phyloP scores from a whole-genome alignment of 2,888 invertebrate genomes.

The Syrphus vitripennis region DNA sequence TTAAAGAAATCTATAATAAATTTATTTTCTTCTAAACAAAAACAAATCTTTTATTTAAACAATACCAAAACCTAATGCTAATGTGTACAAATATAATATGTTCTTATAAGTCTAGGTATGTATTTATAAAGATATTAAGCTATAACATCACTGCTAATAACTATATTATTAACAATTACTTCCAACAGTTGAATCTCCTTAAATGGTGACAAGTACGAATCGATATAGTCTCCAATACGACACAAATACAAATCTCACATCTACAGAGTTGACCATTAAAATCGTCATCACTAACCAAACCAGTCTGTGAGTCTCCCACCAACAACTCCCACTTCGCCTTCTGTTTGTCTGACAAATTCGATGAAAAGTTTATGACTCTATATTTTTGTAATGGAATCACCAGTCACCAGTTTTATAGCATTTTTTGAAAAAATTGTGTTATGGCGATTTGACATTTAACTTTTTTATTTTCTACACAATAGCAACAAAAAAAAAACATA shows the following conservation, averaged over 20 bases:
- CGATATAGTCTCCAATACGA: background rate
- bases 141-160: background rate
- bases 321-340: background rate
- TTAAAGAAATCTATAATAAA: no score
- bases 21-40: no score
- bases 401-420: background rate
- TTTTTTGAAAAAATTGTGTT: background rate
- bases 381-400: no score
- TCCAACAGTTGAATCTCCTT: background rate
- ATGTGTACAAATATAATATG: no score
- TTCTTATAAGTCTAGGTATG: no score
- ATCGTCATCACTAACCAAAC: background rate
- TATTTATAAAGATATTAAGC: no score
- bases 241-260: background rate
- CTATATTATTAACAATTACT: background rate
- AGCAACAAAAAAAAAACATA: background rate
- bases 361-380: constrained; percentile 36
- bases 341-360: constrained; percentile 2
- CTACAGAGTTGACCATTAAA: background rate
- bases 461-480: background rate
- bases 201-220: constrained; percentile 19
- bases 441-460: constrained; percentile 8
- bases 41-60: no score
- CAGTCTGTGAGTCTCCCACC: background rate
- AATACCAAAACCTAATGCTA: no score